phyloP scores from a whole-genome alignment of 2,888 invertebrate genomes.

The Bedellia somnulentella region DNA sequence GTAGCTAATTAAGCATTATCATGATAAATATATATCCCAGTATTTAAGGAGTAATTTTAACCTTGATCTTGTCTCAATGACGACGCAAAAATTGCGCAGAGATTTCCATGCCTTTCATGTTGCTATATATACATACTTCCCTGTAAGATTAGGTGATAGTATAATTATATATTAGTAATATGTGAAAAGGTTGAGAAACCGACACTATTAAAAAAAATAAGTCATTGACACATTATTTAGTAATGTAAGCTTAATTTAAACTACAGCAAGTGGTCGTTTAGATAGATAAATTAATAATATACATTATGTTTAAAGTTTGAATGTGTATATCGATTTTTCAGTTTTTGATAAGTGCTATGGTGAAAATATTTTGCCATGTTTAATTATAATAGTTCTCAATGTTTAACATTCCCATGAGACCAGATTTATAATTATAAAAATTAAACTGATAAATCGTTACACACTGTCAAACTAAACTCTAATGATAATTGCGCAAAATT shows the following conservation, averaged over 20 bases:
- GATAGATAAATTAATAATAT: slow-evolving; percentile 44
- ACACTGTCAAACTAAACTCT: no score
- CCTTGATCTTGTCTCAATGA: slow-evolving; percentile 10
- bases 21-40: slow-evolving; percentile 23
- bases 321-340: slow-evolving; percentile 12
- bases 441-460: no score
- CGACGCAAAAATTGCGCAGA: slow-evolving; percentile 11
- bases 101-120: slow-evolving; percentile 33
- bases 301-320: slow-evolving; percentile 22
- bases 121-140: slow-evolving; percentile 39
- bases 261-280: slow-evolving; percentile 19
- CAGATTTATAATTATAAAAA: no score
- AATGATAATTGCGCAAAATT: no score
- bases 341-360: no score
- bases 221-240: slow-evolving; percentile 1
- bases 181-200: slow-evolving; percentile 13
- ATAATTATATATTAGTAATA: slow-evolving; percentile 20
- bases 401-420: no score
- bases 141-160: slow-evolving; percentile 16
- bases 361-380: no score
- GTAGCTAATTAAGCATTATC: slow-evolving; percentile 18
- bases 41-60: slow-evolving; percentile 15
- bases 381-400: no score
- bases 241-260: slow-evolving; percentile 8
- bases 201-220: slow-evolving; percentile 5